phyloP scores from a whole-genome alignment of 2,888 invertebrate species.

The Cerastoderma edule region DNA sequence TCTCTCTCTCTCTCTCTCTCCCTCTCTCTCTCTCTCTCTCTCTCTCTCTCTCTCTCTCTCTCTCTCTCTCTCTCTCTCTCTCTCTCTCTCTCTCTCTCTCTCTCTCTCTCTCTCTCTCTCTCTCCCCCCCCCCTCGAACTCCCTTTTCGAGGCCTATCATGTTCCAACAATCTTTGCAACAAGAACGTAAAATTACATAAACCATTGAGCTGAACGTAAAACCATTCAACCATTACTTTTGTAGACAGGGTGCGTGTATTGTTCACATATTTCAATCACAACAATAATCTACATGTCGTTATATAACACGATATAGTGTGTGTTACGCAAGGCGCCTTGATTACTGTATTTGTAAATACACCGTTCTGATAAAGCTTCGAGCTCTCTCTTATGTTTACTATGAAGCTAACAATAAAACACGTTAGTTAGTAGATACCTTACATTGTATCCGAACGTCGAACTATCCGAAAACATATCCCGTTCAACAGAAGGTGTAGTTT shows the following conservation, averaged over 20 bases:
- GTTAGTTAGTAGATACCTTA: too few species aligned
- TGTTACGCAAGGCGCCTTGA: too few species aligned
- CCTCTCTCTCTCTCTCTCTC: background rate
- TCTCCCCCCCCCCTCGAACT: background rate
- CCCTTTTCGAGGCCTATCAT: background rate
- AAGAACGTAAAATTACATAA: background rate
- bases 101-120: background rate
- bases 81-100: background rate
- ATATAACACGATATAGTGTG: too few species aligned
- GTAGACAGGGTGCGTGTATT: background rate
- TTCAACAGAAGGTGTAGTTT: too few species aligned
- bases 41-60: conserved; percentile 1
- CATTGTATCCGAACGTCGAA: too few species aligned
- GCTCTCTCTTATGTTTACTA: too few species aligned
- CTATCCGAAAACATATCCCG: too few species aligned
- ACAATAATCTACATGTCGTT: background rate
- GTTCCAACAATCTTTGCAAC: background rate
- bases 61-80: conserved; percentile 1
- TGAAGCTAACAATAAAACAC: too few species aligned
- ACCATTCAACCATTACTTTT: background rate
- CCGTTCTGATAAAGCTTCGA: too few species aligned
- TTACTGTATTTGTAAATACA: too few species aligned
- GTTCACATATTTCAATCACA: background rate
- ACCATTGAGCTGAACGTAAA: background rate
- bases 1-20: conserved; percentile 1